Evolutionary conservation across 2,888 invertebrate genomes (phyloP), one percentile per base, ranked within the genome.

Genomic region (Taphrorychus bicolor): DNA sequence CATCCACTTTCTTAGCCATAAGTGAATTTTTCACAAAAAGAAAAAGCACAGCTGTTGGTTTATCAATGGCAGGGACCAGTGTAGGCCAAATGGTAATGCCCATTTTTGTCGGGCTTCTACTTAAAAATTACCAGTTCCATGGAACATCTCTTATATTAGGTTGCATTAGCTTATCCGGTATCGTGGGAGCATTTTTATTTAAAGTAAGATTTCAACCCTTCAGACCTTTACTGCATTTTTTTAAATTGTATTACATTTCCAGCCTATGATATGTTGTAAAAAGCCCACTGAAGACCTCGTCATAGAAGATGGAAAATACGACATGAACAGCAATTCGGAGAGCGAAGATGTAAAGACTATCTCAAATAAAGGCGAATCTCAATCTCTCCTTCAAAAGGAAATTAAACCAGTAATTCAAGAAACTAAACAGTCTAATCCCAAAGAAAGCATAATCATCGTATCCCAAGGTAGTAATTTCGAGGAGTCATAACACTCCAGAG

Each of bases 51-150:
- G 92, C 92, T n/a, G 90, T 91, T 60, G 91, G 91, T 1, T 82
- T 91, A 23, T 88, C 91, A 0, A 86, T 91, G 82, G 90, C 90
- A 21, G 92, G 92, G 62, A 91, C 91, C 70, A 91, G 91, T 67
- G 81, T 91, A 21, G 92, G 92, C 2, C 91, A 91, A 79, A 89
- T 91, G 79, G 78, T 90, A 68, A 88, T 92, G 85, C 92, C 92
- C 2, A 90, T 89, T 76, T 82, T 91, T 72, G 88, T 91, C 63
- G 84, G 88, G 52, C 85, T 86, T 75, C 85, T 91, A 53, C 79
- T 91, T 70, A 87, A 87, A 71, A 83, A 85, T 73, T 91, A 87
- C 79, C 88, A 88, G 53, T 91, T 87, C 78, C 84, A 82, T 72
- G 86, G 86, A 32, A 87, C 91, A 0, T 87, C 89, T 45, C 76